phyloP scores from a whole-genome alignment of 23 tunicate genomes.

The Diplosoma virens region DNA sequence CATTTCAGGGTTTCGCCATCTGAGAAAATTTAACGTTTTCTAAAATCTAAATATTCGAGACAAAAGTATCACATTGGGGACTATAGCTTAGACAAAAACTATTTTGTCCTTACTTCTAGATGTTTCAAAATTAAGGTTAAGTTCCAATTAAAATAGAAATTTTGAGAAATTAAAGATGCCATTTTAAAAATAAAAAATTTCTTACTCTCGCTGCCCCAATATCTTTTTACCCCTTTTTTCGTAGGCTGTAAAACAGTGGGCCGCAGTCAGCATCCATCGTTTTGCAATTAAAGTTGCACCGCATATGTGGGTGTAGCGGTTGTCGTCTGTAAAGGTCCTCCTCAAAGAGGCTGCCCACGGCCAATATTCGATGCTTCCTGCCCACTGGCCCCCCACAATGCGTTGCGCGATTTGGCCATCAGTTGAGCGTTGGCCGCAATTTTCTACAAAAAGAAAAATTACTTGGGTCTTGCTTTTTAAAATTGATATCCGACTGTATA shows the following conservation, averaged over 20 bases:
- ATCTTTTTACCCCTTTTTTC: slow-evolving; percentile 39
- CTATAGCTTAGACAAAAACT: too few relatives aligned
- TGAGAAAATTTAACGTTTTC: too few relatives aligned
- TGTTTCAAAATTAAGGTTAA: too few relatives aligned
- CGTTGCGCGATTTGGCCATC: slow-evolving; percentile 43
- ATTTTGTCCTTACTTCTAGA: too few relatives aligned
- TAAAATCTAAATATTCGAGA: too few relatives aligned
- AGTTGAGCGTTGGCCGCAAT: slow-evolving; percentile 57
- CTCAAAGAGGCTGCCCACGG: slow-evolving; percentile 93
- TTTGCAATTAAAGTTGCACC: slow-evolving; percentile 74
- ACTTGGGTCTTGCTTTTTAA: too few relatives aligned
- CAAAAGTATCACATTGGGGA: too few relatives aligned
- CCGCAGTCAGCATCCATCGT: slow-evolving; percentile 87
- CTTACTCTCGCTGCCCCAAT: slow-evolving; percentile 71
- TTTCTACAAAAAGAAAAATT: slow-evolving; percentile 17
- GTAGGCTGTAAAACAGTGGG: slow-evolving; percentile 84
- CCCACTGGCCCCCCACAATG: slow-evolving; percentile 81
- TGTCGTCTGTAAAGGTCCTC: slow-evolving; percentile 76
- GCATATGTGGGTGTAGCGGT: slow-evolving; percentile 70
- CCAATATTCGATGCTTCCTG: slow-evolving; percentile 85
- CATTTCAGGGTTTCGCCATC: too few relatives aligned
- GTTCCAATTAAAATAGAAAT: too few relatives aligned
- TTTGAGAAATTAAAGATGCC: too few relatives aligned
- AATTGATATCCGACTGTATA: too few relatives aligned
- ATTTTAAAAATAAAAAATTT: too few relatives aligned